These are phyloP conservation scores for Nibea coibor DNA, from an alignment of 2,113 vertebrate genomes.

Conservation along the genomic window DNA sequence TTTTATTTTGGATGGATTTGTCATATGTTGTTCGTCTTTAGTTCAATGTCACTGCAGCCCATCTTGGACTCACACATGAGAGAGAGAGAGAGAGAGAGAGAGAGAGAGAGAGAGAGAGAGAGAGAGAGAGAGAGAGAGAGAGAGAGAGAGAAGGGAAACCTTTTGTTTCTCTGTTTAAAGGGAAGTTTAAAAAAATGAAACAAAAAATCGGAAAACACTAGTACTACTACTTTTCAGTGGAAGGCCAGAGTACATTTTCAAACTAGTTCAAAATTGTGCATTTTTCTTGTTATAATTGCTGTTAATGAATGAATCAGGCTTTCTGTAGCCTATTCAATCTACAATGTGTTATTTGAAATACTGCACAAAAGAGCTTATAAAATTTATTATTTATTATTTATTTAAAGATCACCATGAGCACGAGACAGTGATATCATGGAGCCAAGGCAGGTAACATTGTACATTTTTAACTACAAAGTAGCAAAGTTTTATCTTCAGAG, in stretches of 20 bases:
- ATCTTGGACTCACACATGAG: background rate
- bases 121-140: no score
- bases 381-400: no score
- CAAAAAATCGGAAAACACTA: background rate
- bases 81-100: background rate
- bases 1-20: background rate
- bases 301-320: background rate
- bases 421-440: background rate
- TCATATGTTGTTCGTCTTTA: background rate
- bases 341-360: slow-evolving; percentile 15
- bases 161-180: background rate
- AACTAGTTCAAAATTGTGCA: background rate
- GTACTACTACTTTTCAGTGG: background rate
- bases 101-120: background rate
- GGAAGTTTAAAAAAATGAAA: background rate
- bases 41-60: background rate
- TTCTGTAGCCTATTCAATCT: background rate
- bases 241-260: slow-evolving; percentile 12
- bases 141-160: background rate
- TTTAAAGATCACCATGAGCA: slow-evolving; percentile 12
- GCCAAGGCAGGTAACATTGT: background rate
- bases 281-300: background rate
- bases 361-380: slow-evolving; percentile 10
- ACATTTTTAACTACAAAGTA: slow-evolving; percentile 1
- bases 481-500: slow-evolving; percentile 23